Evolutionary conservation across 1,140 invertebrate species (phyloP), one percentile per base, ranked within the genome.

Genomic region (Apolygus lucorum): DNA sequence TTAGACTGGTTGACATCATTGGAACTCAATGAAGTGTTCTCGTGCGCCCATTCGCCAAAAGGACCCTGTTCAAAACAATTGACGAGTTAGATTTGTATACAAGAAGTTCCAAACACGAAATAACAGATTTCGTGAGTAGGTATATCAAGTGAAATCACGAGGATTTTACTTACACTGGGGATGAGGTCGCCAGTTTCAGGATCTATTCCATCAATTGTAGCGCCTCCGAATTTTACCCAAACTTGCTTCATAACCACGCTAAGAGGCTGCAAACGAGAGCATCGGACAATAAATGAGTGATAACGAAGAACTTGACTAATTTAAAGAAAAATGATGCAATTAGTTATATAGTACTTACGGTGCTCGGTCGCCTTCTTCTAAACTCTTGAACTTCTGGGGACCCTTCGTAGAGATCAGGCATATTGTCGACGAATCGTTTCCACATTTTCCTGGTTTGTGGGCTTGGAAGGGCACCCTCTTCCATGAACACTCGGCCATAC

Each of bases 381-480:
- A 52, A 68, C 21, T n/a, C 49, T n/a, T 52, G 28, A 22, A 69
- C 27, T 34, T 66, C 64, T 29, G 63, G 63, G 24, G 34, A 69
- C 28, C 63, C 54, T 28, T 71, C 52, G 26, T 59, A 68, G 26
- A 67, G 24, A 70, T 69, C 54, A 69, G 54, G 65, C 34, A 73
- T 28, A 2, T 69, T 73, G 34, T 84, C 76, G 1, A 81, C 75
- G 77, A 79, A 85, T 70, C 79, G 79, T 24, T 80, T 70, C 78
- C 80, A 82, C 1, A 74, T 75, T 78, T 86, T 82, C 69, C 79
- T 78, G 1, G 82, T 79, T 1, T 76, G 72, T 1, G 81, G 81
- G 11, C 83, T 83, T 21, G 84, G 83, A 76, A 83, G 78, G 54
- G 27, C 42, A 52, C 65, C 49, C 0, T 79, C 74, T 34, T 77